Percentiles rank a stretch among this genome's conserved stretches.
These are phyloP conservation scores for Strigamia maritima DNA, from an alignment of 2,888 invertebrate species.

Conservation along the genomic window DNA sequence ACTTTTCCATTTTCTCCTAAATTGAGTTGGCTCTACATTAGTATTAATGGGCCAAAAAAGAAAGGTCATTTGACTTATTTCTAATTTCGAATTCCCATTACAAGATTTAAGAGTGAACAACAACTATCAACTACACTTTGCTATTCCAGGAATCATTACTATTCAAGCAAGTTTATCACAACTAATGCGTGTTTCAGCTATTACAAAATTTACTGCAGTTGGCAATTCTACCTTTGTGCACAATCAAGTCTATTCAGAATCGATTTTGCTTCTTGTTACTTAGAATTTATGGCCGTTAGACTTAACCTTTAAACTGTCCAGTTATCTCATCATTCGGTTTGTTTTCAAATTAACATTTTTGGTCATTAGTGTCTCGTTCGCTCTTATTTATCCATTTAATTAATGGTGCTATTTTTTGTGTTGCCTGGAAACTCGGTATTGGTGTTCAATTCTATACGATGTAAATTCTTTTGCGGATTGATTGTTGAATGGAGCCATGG, in stretches of 20 bases:
- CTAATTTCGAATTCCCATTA: not conserved
- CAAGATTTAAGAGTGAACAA: not conserved
- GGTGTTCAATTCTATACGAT: not conserved
- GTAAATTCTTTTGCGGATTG: slow-evolving; percentile 1
- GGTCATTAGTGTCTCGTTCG: not conserved
- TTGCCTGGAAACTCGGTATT: not conserved
- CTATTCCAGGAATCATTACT: not conserved
- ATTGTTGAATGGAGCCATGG: not conserved
- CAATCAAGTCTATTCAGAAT: not conserved
- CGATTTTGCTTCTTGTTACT: not conserved
- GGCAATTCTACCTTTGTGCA: not conserved
- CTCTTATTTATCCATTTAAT: not conserved
- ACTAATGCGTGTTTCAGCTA: not conserved
- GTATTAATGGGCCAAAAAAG: not conserved
- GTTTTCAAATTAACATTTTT: not conserved
- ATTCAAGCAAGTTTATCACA: not conserved
- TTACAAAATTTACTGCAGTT: not conserved
- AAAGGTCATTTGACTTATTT: not conserved
- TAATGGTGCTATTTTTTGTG: not conserved
- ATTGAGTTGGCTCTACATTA: not conserved
- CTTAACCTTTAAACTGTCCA: not conserved
- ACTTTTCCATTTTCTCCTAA: not conserved
- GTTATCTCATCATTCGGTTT: not conserved
- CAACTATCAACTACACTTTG: not conserved
- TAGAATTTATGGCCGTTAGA: not conserved